A percentile compares a stretch with the other conserved stretches of the same genome.
phyloP scores from a whole-genome alignment of 2,113 vertebrate genomes.

The Blennius ocellaris region DNA sequence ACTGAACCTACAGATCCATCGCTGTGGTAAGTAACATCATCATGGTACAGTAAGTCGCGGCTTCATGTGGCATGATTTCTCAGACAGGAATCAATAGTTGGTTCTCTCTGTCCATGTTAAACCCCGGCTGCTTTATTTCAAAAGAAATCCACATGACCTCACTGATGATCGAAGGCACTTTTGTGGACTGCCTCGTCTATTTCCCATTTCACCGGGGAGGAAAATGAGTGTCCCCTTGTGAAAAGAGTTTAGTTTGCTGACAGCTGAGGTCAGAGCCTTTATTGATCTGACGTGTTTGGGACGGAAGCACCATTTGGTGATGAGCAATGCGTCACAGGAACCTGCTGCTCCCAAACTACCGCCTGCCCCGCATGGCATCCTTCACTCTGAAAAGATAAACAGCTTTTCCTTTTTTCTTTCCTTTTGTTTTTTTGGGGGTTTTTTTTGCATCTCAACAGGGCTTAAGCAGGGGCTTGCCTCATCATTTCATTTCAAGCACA shows the following conservation, averaged over 20 bases:
- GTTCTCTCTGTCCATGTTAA: conserved; percentile 12
- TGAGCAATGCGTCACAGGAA: conserved; percentile 39
- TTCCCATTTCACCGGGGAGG: conserved; percentile 43
- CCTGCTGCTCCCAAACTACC: conserved; percentile 63
- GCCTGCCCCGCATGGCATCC: conserved; percentile 34
- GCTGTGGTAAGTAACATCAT: conserved; percentile 38
- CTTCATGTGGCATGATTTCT: conserved; percentile 40
- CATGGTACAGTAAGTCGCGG: background rate
- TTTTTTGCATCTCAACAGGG: background rate
- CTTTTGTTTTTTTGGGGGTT: too few species aligned
- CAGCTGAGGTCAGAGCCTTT: conserved; percentile 69
- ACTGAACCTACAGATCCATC: conserved; percentile 20
- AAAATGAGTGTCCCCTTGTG: conserved; percentile 31
- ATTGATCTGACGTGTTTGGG: conserved; percentile 59
- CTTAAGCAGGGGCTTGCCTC: background rate
- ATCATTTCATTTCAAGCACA: conserved; percentile 4
- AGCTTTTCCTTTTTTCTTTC: conserved; percentile 3
- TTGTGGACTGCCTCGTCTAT: conserved; percentile 53
- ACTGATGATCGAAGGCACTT: conserved; percentile 58
- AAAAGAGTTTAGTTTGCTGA: conserved; percentile 54
- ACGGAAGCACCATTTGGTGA: conserved; percentile 63
- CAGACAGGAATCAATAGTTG: conserved; percentile 34
- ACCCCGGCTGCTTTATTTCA: conserved; percentile 20
- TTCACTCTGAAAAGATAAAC: conserved; percentile 34
- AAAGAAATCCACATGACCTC: conserved; percentile 32